These are phyloP conservation scores for Theretra japonica DNA, from an alignment of 2,888 invertebrate genomes.

Conservation along the genomic window DNA sequence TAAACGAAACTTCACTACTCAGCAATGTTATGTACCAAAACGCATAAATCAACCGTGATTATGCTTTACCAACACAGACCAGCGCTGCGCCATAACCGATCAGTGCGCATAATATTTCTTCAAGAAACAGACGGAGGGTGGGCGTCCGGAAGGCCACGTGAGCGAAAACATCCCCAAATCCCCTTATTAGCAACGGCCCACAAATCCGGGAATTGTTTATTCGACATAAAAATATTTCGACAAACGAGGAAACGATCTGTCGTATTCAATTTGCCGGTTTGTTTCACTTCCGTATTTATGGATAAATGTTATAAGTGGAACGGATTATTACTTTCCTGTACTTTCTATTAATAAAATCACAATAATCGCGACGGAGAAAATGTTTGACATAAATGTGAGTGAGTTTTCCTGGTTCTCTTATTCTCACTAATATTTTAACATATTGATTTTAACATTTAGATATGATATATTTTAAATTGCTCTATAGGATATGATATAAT, in stretches of 20 bases:
- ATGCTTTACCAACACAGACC: background rate
- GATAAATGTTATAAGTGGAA: background rate
- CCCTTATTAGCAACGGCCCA: background rate
- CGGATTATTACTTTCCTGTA: background rate
- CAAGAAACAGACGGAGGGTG: background rate
- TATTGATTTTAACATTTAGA: too few relatives aligned
- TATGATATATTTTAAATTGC: too few relatives aligned
- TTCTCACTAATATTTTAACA: too few relatives aligned
- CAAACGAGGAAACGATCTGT: slow-evolving; percentile 27
- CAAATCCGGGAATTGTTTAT: slow-evolving; percentile 3
- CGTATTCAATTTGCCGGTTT: slow-evolving; percentile 24
- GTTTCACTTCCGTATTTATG: background rate
- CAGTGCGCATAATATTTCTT: background rate
- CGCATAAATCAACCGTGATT: too few relatives aligned
- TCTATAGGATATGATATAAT: too few relatives aligned
- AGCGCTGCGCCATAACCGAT: background rate
- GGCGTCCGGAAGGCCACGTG: background rate
- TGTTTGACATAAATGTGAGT: background rate
- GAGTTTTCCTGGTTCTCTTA: background rate
- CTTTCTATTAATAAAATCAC: background rate
- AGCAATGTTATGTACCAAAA: too few relatives aligned
- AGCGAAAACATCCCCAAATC: background rate
- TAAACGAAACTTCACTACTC: too few relatives aligned
- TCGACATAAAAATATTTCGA: slow-evolving; percentile 7
- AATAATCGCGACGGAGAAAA: background rate